Evolutionary conservation across 2,888 invertebrate species (phyloP).

Genomic region (Criorhina ranunculi): DNA sequence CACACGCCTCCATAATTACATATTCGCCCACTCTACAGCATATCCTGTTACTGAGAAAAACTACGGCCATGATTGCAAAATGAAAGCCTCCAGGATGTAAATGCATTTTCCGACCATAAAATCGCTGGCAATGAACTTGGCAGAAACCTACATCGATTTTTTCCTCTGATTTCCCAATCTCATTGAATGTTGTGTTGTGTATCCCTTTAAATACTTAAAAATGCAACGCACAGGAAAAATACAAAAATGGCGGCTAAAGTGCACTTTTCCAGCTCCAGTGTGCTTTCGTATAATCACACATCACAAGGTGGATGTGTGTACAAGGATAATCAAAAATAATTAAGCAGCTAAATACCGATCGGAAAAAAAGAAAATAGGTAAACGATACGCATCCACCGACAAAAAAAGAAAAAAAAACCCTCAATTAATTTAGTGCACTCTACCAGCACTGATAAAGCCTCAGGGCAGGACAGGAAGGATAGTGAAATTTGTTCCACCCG

Average conservation of each 20-base stretch:
- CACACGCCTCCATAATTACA: too few relatives aligned
- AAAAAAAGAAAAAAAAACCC: conserved; percentile 37
- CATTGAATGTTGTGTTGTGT: not conserved
- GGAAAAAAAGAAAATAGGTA: not conserved
- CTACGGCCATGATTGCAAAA: too few relatives aligned
- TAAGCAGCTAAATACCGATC: conserved; percentile 64
- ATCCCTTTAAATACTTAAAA: conserved; percentile 23
- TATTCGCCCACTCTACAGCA: too few relatives aligned
- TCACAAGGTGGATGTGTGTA: not conserved
- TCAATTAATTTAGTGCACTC: conserved; percentile 74
- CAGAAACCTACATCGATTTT: conserved; percentile 46
- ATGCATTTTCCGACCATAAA: too few relatives aligned
- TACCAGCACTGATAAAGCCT: conserved; percentile 66
- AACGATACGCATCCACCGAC: conserved; percentile 25
- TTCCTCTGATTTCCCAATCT: not conserved
- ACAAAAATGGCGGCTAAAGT: not conserved
- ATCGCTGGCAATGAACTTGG: conserved; percentile 29
- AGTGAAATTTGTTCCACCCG: conserved; percentile 47
- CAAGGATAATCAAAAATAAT: conserved; percentile 57
- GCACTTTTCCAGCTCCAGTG: not conserved
- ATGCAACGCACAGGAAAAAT: conserved; percentile 2
- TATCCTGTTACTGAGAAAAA: not conserved
- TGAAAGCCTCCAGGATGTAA: too few relatives aligned
- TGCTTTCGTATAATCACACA: not conserved
- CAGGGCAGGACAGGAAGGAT: conserved; percentile 52